Evolutionary conservation across 2,888 invertebrate species (phyloP).

Genomic region (Sthenelais limicola): DNA sequence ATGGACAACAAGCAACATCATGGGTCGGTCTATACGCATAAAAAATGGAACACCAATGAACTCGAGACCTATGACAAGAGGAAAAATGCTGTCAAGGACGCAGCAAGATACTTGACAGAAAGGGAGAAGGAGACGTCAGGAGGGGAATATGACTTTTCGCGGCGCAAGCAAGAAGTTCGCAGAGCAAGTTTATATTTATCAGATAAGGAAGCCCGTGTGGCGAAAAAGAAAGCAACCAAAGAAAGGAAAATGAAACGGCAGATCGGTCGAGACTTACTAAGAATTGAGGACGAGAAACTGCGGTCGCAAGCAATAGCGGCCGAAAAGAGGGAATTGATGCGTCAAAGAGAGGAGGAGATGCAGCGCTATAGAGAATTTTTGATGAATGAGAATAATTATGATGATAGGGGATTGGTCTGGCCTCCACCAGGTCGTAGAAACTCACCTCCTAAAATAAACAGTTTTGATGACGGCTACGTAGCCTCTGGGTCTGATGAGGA

Average conservation of each 20-base stretch:
- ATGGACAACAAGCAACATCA: too few relatives aligned
- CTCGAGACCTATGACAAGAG: conserved; percentile 9
- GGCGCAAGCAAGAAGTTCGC: conserved; percentile 13
- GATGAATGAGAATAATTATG: conserved; percentile 20
- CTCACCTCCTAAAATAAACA: not conserved
- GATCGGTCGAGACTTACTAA: not conserved
- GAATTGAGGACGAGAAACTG: not conserved
- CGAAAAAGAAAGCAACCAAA: not conserved
- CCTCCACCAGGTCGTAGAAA: conserved; percentile 6
- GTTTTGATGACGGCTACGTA: conserved; percentile 14
- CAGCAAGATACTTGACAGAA: conserved; percentile 12
- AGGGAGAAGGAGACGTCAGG: conserved; percentile 4
- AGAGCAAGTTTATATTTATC: conserved; percentile 12
- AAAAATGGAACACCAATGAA: not conserved
- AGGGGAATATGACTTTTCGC: conserved; percentile 15
- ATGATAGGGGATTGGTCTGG: conserved; percentile 26
- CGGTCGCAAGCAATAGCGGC: conserved; percentile 6
- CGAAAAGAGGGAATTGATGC: conserved; percentile 2
- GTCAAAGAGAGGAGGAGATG: conserved; percentile 15
- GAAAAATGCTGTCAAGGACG: conserved; percentile 11
- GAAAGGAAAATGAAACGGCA: conserved; percentile 15
- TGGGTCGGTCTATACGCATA: conserved; percentile 4
- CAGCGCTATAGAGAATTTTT: conserved; percentile 7
- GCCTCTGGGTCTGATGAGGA: conserved; percentile 21
- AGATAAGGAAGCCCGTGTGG: conserved; percentile 11